Base-by-base conservation (phyloP, 2,888 invertebrate species). In the Euplagia quadripunctaria region DNA sequence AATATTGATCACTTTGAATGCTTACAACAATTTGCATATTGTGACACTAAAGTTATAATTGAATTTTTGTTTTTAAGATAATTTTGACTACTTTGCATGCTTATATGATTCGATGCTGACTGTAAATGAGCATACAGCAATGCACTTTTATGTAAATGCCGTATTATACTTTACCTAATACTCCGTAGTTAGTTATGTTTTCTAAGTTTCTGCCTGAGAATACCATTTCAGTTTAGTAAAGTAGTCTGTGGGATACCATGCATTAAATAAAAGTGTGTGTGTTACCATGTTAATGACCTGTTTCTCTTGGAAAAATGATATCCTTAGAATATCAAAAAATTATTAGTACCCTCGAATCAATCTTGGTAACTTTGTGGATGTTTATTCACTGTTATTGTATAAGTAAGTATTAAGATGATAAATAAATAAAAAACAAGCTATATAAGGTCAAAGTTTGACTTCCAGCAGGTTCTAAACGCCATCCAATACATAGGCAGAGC, bases 401-500 rank as follows among this genome's bases (percentile, higher is more conserved):
- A 11, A 20, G 58, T 58, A 58, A 5, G 12, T 20, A 58, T 20
- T 14, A 14, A 14, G 14, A 61, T 14, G 43, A 46, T 46, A 46
- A 61, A 5, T 14, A 68, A 68, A n/a, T 55, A 55, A 68, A 52
- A 68, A 68, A 66, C 12, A 61, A 20, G 41, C 17, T 66, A n/a
- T n/a, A n/a, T n/a, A 51, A 66, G 66, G 66, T 51, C 66, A 51
- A 42, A 68, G 42, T 68, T 55, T 14, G 31, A n/a, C 7, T 31
- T 31, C 31, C 4, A 64, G 72, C 76, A 81, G 70, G 70, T 75
- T 43, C 77, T 69, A 82, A 91, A 88, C 76, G 92, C 85, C 85
- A 93, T 90, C 89, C 87, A 85, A 77, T 52, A 68, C 61, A 20
- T 31, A 75, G 78, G 78, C 84, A 91, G 91, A 92, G 93, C 93